A percentile compares a stretch with the other conserved stretches of the same genome.
These are phyloP conservation scores for Poicephalus meyeri DNA, from an alignment of 2,113 vertebrate genomes.

Conservation along the genomic window DNA sequence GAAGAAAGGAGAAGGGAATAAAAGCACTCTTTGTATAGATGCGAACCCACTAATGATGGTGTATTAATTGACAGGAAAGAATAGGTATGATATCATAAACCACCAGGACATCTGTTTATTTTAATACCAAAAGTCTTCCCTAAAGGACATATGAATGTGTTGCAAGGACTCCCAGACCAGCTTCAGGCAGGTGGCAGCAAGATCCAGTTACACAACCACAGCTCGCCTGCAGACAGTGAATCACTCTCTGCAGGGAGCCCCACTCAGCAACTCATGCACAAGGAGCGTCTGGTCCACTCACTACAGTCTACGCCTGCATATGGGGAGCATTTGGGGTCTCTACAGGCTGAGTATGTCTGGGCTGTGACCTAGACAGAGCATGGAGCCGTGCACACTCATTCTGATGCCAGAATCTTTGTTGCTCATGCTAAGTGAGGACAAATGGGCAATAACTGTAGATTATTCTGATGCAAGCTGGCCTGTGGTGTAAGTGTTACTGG, in stretches of 20 bases:
- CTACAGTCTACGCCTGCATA: rapidly evolving
- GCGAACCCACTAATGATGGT: not conserved
- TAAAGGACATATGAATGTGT: not conserved
- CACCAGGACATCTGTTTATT: slow-evolving; percentile 50
- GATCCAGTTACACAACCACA: not conserved
- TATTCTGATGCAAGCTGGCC: not conserved
- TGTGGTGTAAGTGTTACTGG: not conserved
- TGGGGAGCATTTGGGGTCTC: not conserved
- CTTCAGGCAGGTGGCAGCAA: not conserved
- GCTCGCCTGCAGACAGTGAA: not conserved
- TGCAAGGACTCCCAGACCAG: not conserved
- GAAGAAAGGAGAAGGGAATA: not conserved
- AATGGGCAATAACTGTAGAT: not conserved
- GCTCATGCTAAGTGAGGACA: not conserved
- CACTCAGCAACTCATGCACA: rapidly evolving
- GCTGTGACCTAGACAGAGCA: not conserved
- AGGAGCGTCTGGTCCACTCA: rapidly evolving
- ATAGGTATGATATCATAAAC: slow-evolving; percentile 48
- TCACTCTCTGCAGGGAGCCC: not conserved
- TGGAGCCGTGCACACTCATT: not conserved
- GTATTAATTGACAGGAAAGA: slow-evolving; percentile 32
- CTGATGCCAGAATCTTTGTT: not conserved
- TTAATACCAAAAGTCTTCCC: slow-evolving; percentile 16
- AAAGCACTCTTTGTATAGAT: not conserved
- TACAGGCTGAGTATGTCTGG: rapidly evolving